Evolutionary conservation across 30 jellyfish, hydroid and myxozoan species (phyloP).

Genomic region (Aurelia aurita complex sp. Pacific): DNA sequence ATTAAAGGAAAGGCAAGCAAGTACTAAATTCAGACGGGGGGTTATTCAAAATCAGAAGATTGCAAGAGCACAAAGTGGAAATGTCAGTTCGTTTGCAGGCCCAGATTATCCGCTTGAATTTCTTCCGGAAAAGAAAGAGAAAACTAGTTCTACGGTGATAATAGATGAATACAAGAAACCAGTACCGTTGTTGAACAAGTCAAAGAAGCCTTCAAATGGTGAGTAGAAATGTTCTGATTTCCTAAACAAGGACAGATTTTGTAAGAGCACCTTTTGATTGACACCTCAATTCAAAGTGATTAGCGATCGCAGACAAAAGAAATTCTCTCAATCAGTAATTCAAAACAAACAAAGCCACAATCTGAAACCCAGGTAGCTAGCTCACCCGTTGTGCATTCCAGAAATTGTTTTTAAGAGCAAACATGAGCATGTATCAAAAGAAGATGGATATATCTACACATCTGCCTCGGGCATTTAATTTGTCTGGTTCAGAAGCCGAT

Average conservation of each 20-base stretch:
- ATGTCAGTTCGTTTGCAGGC: slow-evolving; percentile 50
- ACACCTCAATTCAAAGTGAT: too few relatives aligned
- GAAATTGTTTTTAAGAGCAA: too few relatives aligned
- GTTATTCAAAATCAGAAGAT: slow-evolving; percentile 39
- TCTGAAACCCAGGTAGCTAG: too few relatives aligned
- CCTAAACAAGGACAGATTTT: neutral
- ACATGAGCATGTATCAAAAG: too few relatives aligned
- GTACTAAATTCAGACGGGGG: slow-evolving; percentile 50
- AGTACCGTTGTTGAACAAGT: slow-evolving; percentile 25
- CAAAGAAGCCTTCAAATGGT: neutral
- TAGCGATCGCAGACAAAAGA: too few relatives aligned
- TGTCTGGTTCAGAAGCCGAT: too few relatives aligned
- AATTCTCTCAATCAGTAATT: too few relatives aligned
- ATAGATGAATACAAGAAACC: slow-evolving; percentile 67
- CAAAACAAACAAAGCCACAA: too few relatives aligned
- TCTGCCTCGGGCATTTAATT: too few relatives aligned
- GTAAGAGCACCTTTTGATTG: neutral
- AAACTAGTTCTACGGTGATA: neutral
- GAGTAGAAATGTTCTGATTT: neutral
- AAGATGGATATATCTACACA: too few relatives aligned
- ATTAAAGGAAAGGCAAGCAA: slow-evolving; percentile 35
- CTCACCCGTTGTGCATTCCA: too few relatives aligned
- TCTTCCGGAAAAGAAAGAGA: slow-evolving; percentile 18
- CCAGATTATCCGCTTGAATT: slow-evolving; percentile 20
- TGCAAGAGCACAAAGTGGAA: slow-evolving; percentile 33